These are phyloP conservation scores for Heliangelus exortis DNA, from an alignment of 2,797 vertebrate genomes.

Conservation along the genomic window DNA sequence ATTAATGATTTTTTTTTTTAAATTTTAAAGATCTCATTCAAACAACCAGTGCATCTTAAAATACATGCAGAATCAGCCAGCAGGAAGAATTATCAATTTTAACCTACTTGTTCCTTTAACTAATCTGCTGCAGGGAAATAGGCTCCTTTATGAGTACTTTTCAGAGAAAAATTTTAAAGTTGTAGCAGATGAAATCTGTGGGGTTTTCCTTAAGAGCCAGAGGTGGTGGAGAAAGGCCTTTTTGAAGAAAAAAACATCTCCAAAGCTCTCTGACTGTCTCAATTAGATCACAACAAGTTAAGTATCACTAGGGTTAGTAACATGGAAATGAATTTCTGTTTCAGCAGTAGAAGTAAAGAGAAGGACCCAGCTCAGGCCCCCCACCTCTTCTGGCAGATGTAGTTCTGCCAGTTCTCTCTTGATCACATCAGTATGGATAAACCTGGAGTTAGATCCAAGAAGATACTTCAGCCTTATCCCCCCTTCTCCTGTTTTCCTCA, in stretches of 20 bases:
- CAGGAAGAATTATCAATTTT: background rate
- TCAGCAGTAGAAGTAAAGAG: background rate
- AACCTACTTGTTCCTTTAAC: background rate
- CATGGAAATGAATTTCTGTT: background rate
- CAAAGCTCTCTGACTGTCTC: background rate
- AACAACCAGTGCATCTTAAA: constrained; percentile 57
- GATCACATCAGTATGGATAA: background rate
- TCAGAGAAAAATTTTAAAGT: background rate
- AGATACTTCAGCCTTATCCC: background rate
- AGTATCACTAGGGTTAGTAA: background rate
- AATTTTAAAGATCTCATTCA: constrained; percentile 49
- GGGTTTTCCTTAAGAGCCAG: background rate
- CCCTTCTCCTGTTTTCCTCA: background rate
- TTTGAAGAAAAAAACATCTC: background rate
- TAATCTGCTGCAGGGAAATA: background rate
- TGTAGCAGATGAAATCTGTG: background rate
- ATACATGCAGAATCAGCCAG: background rate
- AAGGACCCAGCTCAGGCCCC: background rate
- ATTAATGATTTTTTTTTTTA: constrained; percentile 57
- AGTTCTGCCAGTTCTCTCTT: background rate
- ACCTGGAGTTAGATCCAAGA: background rate
- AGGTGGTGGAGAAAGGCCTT: background rate
- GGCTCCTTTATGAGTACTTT: background rate
- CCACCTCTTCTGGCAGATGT: background rate
- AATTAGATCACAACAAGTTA: background rate